phyloP scores from a whole-genome alignment of 2,888 invertebrate species.

The Drosophila kuntzei region DNA sequence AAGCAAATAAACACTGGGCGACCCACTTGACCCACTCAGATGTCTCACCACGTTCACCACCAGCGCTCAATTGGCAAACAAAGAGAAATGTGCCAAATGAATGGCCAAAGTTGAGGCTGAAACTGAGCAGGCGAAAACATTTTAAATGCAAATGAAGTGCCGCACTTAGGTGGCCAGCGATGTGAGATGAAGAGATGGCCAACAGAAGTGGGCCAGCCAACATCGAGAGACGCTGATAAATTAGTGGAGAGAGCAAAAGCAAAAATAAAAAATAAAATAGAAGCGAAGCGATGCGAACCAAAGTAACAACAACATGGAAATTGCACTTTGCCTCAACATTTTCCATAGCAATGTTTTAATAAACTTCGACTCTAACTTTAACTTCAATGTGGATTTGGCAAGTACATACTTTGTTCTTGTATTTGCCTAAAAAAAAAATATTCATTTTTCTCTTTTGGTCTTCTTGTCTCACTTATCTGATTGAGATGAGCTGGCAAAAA shows the following conservation, averaged over 20 bases:
- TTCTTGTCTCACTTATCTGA: constrained; percentile 16
- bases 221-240: constrained; percentile 62
- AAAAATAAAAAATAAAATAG: constrained; percentile 2
- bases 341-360: constrained; percentile 50
- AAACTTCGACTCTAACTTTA: constrained; percentile 53
- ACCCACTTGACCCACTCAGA: constrained; percentile 70
- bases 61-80: constrained; percentile 57
- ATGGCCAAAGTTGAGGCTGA: constrained; percentile 68
- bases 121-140: constrained; percentile 72
- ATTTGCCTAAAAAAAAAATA: constrained; percentile 12
- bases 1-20: constrained; percentile 55
- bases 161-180: constrained; percentile 68
- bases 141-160: constrained; percentile 80
- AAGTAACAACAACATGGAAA: constrained; percentile 20
- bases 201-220: constrained; percentile 26
- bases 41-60: constrained; percentile 23
- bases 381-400: constrained; percentile 13
- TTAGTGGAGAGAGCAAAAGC: constrained; percentile 40
- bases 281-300: too few species aligned
- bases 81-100: constrained; percentile 77
- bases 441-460: background rate
- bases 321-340: constrained; percentile 36
- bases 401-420: constrained; percentile 12
- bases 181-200: constrained; percentile 46
- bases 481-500: constrained; percentile 30